Base-by-base conservation (phyloP, 2,797 vertebrate species). In the Spinus olivaceus region DNA sequence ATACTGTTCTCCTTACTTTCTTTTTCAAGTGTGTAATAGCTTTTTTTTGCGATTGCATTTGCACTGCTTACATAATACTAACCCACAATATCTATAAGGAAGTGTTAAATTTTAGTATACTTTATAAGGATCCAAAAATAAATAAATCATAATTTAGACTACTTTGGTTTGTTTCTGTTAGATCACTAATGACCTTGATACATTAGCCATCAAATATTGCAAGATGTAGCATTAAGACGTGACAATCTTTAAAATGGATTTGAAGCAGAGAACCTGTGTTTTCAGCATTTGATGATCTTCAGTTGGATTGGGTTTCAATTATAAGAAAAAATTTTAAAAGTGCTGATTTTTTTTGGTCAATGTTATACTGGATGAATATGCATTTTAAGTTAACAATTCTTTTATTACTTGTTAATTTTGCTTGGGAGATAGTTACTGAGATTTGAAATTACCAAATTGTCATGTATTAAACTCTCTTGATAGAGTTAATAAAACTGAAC, bases 321-420 rank as follows among this genome's bases (percentile, higher is more conserved):
- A 27, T 22, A 44, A 85, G 25, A 88, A 49, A 64, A 39, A 2
- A 12, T 44, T 32, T 35, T 28, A 30, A 53, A 67, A 46, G 20
- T 51, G 27, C 2, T 35, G 2, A 1, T 0, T 11, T 59, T 44
- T 47, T 81, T 54, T 33, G 2, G 6, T 77, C 33, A 41, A 1
- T 37, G 24, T 60, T 78, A 7, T 54, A 8, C 8, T 78, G 33
- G 15, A 61, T 77, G 5, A 67, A 61, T 39, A 61, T 46, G 4
- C 7, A 15, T 56, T 79, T 85, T 37, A 73, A 85, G 64, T 78
- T 46, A 71, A 47, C 10, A 47, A 0, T 70, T 89, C 3, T 70
- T 76, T 44, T 42, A 32, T 42, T 64, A 42, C 7, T 7, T 64
- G 22, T 82, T 89, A 53, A 20, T 78, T 88, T 86, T 88, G 7